Evolutionary conservation across 2,888 invertebrate species (phyloP).

Genomic region (Diarsia mendica): DNA sequence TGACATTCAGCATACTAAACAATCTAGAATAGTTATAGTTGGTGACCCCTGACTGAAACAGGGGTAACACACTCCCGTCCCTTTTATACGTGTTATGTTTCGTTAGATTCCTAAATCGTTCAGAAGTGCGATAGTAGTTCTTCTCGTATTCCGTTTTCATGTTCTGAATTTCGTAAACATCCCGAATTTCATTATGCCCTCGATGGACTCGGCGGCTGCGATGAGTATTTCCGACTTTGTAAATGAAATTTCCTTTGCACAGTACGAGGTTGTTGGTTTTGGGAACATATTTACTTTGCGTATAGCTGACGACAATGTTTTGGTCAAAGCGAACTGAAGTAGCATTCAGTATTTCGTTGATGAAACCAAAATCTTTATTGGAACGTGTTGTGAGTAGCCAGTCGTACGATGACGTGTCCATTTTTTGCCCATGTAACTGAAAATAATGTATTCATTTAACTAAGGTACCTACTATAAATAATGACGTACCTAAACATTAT

Average conservation of each 20-base stretch:
- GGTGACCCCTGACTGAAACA: conserved; percentile 76
- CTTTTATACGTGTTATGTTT: conserved; percentile 74
- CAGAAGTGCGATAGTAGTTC: conserved; percentile 78
- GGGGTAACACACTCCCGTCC: conserved; percentile 68
- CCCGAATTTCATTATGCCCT: conserved; percentile 14
- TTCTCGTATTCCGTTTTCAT: conserved; percentile 73
- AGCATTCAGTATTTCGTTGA: conserved; percentile 79
- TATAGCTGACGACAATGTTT: conserved; percentile 79
- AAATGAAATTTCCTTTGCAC: conserved; percentile 79
- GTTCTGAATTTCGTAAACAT: conserved; percentile 39
- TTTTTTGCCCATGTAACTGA: conserved; percentile 78
- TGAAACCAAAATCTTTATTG: conserved; percentile 72
- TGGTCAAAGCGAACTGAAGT: conserved; percentile 84
- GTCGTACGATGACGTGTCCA: conserved; percentile 82
- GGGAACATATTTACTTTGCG: conserved; percentile 54
- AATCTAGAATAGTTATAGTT: conserved; percentile 77
- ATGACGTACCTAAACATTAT: background rate
- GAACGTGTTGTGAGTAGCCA: conserved; percentile 81
- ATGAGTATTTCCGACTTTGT: conserved; percentile 63
- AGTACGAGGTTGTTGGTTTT: conserved; percentile 60
- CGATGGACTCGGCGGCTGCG: conserved; percentile 10
- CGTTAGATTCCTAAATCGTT: conserved; percentile 78
- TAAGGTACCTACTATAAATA: background rate
- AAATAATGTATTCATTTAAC: conserved; percentile 51
- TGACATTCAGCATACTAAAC: conserved; percentile 80